Evolutionary conservation across 2,113 vertebrate species (phyloP).

Genomic region (Gavialis gangeticus): DNA sequence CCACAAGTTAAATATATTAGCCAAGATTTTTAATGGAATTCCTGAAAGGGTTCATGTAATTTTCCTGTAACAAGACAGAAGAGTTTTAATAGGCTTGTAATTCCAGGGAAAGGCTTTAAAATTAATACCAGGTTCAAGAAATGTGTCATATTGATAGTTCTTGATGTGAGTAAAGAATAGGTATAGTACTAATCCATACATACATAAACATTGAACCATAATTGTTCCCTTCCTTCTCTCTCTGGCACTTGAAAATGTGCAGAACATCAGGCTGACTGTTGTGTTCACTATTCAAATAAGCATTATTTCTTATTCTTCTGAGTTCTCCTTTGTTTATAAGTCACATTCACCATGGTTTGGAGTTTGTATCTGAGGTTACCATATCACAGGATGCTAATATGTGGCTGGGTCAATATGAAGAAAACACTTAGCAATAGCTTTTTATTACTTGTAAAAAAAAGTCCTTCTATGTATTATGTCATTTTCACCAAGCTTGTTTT

Average conservation of each 20-base stretch:
- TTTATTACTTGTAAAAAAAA: background rate
- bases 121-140: background rate
- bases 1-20: background rate
- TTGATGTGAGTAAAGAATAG: background rate
- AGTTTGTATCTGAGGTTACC: background rate
- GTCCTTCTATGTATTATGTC: background rate
- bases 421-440: background rate
- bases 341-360: background rate
- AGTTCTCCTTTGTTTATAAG: background rate
- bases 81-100: background rate
- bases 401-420: background rate
- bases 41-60: background rate
- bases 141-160: background rate
- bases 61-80: background rate
- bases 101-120: background rate
- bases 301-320: background rate
- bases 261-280: background rate
- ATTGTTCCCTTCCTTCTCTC: background rate
- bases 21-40: background rate
- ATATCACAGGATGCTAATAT: background rate
- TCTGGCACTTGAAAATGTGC: background rate
- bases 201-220: background rate
- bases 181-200: background rate
- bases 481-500: background rate
- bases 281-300: background rate